These are phyloP conservation scores for Xestobium rufovillosum DNA, from an alignment of 2,888 invertebrate species.

Conservation along the genomic window DNA sequence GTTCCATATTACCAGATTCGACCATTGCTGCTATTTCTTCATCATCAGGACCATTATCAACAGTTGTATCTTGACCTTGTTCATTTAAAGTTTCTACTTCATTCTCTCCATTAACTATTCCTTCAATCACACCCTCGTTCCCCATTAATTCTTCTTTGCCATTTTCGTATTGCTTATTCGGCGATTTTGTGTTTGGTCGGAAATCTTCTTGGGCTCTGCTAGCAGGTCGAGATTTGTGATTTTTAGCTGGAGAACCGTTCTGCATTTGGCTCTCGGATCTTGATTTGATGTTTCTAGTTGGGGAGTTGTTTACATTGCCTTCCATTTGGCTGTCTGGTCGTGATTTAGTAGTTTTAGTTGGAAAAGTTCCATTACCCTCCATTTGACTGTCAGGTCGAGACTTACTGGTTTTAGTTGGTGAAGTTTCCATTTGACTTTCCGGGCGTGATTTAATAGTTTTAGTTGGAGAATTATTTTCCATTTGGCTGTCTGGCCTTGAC, in stretches of 20 bases:
- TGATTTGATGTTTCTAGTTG: conserved; percentile 10
- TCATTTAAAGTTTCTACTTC: conserved; percentile 44
- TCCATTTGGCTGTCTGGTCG: conserved; percentile 11
- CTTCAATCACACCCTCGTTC: conserved; percentile 43
- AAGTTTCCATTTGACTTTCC: conserved; percentile 20
- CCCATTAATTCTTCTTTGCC: conserved; percentile 23
- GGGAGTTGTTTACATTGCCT: conserved; percentile 14
- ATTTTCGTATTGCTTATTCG: conserved; percentile 22
- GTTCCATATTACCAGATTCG: conserved; percentile 76
- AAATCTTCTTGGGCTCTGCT: conserved; percentile 5
- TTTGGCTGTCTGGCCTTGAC: conserved; percentile 11
- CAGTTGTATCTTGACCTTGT: conserved; percentile 44
- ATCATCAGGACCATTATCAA: conserved; percentile 50
- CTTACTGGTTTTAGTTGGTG: conserved; percentile 11
- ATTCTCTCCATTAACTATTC: conserved; percentile 40
- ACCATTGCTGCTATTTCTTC: conserved; percentile 60
- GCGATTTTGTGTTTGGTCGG: conserved; percentile 22
- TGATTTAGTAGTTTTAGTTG: too few species aligned
- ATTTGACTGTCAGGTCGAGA: conserved; percentile 11
- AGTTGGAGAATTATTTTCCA: too few species aligned
- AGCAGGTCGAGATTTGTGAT: conserved; percentile 12
- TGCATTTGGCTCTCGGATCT: conserved; percentile 24
- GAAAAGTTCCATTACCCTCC: too few species aligned
- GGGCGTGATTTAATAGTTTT: conserved; percentile 19
- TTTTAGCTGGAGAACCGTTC: conserved; percentile 12